Percentiles rank a stretch among this genome's conserved stretches.
Evolutionary conservation across 2,797 vertebrate species (phyloP).

Genomic region (Mycteria americana): DNA sequence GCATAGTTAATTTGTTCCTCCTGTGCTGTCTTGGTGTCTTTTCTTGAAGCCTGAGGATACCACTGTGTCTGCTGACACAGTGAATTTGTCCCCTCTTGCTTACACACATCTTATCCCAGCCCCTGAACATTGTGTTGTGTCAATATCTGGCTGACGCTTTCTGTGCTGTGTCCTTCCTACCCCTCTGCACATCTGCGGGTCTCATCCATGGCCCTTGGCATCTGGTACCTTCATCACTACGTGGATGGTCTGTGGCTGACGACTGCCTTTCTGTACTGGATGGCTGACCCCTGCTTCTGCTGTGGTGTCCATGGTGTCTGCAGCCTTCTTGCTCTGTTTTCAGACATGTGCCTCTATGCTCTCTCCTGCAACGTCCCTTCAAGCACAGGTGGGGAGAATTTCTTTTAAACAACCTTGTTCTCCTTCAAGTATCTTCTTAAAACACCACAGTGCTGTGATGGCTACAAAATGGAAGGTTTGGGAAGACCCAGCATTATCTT

Average conservation of each 20-base stretch:
- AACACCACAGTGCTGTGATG: not conserved
- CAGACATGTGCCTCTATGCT: not conserved
- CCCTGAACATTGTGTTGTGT: not conserved
- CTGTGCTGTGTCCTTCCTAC: not conserved
- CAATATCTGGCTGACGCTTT: not conserved
- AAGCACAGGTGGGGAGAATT: not conserved
- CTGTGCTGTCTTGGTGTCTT: not conserved
- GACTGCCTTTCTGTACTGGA: not conserved
- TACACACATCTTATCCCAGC: not conserved
- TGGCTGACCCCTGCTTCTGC: not conserved
- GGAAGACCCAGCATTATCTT: not conserved
- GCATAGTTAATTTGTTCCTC: not conserved
- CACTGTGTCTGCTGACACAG: not conserved
- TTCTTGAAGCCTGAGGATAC: not conserved
- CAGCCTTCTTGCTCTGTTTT: not conserved
- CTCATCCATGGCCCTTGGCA: not conserved
- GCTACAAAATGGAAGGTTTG: not conserved
- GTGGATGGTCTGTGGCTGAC: not conserved
- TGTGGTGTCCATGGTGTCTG: not conserved
- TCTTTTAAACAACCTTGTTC: not conserved
- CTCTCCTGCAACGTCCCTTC: not conserved
- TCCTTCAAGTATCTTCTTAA: not conserved
- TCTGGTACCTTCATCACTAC: not conserved
- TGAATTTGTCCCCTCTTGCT: not conserved
- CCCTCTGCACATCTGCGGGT: not conserved